These are phyloP conservation scores for Rafetus swinhoei DNA, from an alignment of 2,113 vertebrate species.

Conservation along the genomic window DNA sequence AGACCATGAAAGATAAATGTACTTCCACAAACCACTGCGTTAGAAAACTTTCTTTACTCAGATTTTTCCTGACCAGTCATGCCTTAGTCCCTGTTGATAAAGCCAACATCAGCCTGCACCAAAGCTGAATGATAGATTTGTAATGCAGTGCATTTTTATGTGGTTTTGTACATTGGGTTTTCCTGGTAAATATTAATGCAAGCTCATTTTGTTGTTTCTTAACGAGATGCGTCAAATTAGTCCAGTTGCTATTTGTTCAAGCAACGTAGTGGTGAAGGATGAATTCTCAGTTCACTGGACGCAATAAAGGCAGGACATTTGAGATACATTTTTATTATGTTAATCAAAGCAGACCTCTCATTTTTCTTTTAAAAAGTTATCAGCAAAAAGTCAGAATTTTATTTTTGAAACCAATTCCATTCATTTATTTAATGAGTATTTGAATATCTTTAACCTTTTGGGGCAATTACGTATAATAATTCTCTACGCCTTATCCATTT, in stretches of 20 bases:
- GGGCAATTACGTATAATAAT: slow-evolving; percentile 21
- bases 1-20: fast-evolving
- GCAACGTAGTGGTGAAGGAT: not conserved
- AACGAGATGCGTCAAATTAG: not conserved
- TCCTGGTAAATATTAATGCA: fast-evolving
- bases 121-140: not conserved
- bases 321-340: slow-evolving; percentile 3
- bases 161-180: not conserved
- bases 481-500: slow-evolving; percentile 45
- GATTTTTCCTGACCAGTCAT: not conserved
- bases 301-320: not conserved
- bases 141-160: fast-evolving
- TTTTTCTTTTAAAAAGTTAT: slow-evolving; percentile 39
- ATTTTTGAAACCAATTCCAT: slow-evolving; percentile 4
- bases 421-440: slow-evolving; percentile 57
- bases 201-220: not conserved
- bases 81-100: not conserved
- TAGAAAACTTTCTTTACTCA: fast-evolving
- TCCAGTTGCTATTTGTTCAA: not conserved
- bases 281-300: not conserved
- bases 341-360: slow-evolving; percentile 22
- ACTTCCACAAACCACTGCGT: not conserved
- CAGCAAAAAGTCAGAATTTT: not conserved
- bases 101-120: fast-evolving
- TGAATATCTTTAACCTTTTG: slow-evolving; percentile 49